Percentiles rank a stretch among this genome's conserved stretches.
phyloP scores from a whole-genome alignment of 2,113 vertebrate genomes.

The Platysternon megacephalum region DNA sequence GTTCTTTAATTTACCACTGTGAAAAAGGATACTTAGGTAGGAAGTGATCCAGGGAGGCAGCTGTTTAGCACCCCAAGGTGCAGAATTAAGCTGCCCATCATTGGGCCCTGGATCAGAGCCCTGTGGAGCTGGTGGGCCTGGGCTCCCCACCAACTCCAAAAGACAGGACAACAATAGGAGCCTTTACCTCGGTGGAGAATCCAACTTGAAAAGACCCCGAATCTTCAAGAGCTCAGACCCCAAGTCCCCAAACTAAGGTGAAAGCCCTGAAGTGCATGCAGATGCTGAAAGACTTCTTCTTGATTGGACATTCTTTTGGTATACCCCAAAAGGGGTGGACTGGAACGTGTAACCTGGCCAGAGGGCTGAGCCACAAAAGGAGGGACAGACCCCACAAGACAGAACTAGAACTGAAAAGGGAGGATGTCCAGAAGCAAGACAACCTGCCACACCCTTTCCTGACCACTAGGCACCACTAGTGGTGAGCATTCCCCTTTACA shows the following conservation, averaged over 20 bases:
- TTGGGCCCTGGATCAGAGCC: background rate
- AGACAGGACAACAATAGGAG: background rate
- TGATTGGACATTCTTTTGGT: background rate
- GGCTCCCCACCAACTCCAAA: background rate
- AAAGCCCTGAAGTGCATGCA: background rate
- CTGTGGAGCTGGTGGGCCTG: background rate
- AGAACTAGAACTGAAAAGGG: background rate
- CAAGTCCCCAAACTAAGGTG: background rate
- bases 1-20: background rate
- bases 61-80: background rate
- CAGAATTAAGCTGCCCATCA: background rate
- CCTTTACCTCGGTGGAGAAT: background rate
- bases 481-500: background rate
- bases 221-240: no score
- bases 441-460: background rate
- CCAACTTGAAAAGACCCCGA: background rate
- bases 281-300: background rate
- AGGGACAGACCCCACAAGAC: background rate
- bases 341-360: background rate
- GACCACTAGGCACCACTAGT: background rate
- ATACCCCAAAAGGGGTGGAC: background rate
- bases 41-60: no score
- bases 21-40: background rate
- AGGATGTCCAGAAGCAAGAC: background rate
- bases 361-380: background rate